phyloP scores from a whole-genome alignment of 1,140 invertebrate species.

The Zaprionus davidi region DNA sequence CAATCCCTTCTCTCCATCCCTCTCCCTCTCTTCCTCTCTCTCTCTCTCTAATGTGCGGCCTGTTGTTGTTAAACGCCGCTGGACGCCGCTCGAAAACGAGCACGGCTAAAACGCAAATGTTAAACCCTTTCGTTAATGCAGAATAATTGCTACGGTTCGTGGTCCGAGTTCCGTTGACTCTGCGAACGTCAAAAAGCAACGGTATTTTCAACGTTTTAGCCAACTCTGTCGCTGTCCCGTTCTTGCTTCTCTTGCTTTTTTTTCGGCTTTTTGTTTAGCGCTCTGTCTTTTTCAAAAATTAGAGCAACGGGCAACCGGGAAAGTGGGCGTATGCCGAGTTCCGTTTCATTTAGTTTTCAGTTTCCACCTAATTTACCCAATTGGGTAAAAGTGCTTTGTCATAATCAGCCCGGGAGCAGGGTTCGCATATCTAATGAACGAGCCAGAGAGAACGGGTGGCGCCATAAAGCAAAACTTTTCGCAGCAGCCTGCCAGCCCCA shows the following conservation, averaged over 20 bases:
- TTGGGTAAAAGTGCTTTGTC: constrained; percentile 82
- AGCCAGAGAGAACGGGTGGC: constrained; percentile 30
- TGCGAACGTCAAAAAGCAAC: constrained; percentile 41
- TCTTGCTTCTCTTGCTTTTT: constrained; percentile 13
- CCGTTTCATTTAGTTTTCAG: constrained; percentile 82
- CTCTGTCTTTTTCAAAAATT: constrained; percentile 56
- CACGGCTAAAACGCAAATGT: constrained; percentile 79
- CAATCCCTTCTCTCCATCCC: not conserved
- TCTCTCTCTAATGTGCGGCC: constrained; percentile 65
- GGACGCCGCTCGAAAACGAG: constrained; percentile 48
- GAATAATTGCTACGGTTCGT: constrained; percentile 79
- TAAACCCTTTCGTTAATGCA: constrained; percentile 83
- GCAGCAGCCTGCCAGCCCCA: constrained; percentile 13
- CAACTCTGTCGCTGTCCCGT: not conserved
- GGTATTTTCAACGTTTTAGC: constrained; percentile 23
- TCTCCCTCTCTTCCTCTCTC: not conserved
- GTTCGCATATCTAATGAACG: constrained; percentile 82
- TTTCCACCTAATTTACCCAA: constrained; percentile 82
- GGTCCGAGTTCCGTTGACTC: constrained; percentile 48
- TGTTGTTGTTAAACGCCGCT: constrained; percentile 55
- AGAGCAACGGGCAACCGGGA: constrained; percentile 59
- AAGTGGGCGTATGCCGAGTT: constrained; percentile 75
- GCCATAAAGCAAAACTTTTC: constrained; percentile 65
- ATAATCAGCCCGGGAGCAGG: constrained; percentile 81
- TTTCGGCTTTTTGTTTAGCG: constrained; percentile 27